Evolutionary conservation across 2,113 vertebrate genomes (phyloP).

Genomic region (Oreochromis tanganicae): DNA sequence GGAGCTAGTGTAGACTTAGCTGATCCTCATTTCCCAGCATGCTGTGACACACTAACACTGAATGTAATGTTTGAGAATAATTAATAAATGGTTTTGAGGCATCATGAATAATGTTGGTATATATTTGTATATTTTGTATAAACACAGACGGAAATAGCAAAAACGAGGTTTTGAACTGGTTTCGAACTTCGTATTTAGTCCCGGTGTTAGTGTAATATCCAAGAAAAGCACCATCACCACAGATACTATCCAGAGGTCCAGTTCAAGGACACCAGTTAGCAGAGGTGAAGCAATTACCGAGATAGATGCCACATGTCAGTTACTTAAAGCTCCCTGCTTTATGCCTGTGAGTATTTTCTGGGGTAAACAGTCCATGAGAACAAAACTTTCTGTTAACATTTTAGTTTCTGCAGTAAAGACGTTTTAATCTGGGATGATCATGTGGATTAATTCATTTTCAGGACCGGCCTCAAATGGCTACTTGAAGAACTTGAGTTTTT

Average conservation of each 20-base stretch:
- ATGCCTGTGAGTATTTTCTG: not conserved
- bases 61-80: not conserved
- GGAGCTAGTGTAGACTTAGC: not conserved
- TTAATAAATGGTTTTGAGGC: not conserved
- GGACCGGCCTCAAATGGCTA: not conserved
- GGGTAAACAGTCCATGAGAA: not conserved
- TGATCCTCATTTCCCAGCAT: not conserved
- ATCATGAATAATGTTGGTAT: not conserved
- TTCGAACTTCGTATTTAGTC: not conserved
- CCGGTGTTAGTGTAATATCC: not conserved
- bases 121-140: not conserved
- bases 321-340: not conserved
- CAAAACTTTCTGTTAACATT: not conserved
- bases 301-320: not conserved
- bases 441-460: not conserved
- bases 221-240: not conserved
- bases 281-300: not conserved
- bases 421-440: not conserved
- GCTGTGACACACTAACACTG: not conserved
- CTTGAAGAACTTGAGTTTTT: not conserved
- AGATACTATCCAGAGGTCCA: not conserved
- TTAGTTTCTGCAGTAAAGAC: not conserved
- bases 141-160: not conserved
- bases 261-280: not conserved
- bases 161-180: not conserved